phyloP scores from a whole-genome alignment of 2,113 vertebrate genomes.

The Mustelus asterias region DNA sequence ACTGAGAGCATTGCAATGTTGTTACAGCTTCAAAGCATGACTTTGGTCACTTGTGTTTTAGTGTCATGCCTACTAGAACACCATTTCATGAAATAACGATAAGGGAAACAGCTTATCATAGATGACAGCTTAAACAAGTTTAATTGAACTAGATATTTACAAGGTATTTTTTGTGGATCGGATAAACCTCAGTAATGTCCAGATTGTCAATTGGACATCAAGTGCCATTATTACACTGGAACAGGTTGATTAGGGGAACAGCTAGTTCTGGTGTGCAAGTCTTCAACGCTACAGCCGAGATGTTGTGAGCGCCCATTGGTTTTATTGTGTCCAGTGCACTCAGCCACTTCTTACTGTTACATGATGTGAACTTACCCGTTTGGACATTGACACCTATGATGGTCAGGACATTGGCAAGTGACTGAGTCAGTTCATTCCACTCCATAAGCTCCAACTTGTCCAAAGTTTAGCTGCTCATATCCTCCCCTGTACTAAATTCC shows the following conservation, averaged over 20 bases:
- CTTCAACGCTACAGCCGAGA: not conserved
- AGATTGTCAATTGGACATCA: not conserved
- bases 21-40: not conserved
- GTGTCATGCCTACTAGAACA: not conserved
- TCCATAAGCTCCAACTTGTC: not conserved
- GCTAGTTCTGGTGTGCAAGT: not conserved
- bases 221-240: not conserved
- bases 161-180: not conserved
- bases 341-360: not conserved
- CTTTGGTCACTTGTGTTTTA: too few species aligned
- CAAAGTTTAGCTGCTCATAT: not conserved
- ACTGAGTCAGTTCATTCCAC: not conserved
- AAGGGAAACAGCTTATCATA: not conserved
- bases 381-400: not conserved
- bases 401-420: not conserved
- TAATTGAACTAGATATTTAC: not conserved
- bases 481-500: not conserved
- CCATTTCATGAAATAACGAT: not conserved
- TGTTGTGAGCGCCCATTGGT: not conserved
- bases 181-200: not conserved
- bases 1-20: not conserved
- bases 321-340: not conserved
- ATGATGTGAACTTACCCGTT: not conserved
- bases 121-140: not conserved
- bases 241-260: not conserved